A percentile compares a stretch with the other conserved stretches of the same genome.
Evolutionary conservation across 2,113 vertebrate genomes (phyloP).

Genomic region (Heteronetta atricapilla): DNA sequence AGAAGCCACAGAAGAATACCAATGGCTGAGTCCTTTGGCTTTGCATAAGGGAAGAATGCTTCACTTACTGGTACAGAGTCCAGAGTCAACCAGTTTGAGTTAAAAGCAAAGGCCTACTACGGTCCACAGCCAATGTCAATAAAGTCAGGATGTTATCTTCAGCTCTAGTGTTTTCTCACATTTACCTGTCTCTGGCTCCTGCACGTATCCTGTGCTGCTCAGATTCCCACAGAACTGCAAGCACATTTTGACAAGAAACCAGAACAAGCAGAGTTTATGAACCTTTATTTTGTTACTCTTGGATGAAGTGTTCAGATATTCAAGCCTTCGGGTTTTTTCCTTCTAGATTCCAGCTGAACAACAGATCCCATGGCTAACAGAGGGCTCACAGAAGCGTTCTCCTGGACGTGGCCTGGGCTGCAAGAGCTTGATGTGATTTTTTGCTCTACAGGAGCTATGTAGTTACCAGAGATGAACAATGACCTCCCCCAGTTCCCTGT

Average conservation of each 20-base stretch:
- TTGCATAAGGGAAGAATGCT: neutral
- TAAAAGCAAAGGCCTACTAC: neutral
- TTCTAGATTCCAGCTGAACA: neutral
- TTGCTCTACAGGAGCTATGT: neutral
- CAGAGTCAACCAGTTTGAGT: neutral
- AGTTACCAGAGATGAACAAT: neutral
- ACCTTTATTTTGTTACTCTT: neutral
- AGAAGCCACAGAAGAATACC: neutral
- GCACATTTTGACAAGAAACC: neutral
- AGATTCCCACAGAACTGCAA: neutral
- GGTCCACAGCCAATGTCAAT: neutral
- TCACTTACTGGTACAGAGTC: accelerated
- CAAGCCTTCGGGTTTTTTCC: too few species aligned
- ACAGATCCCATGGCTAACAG: neutral
- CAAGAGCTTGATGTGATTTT: neutral
- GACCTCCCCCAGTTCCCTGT: neutral
- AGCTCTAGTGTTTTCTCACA: accelerated
- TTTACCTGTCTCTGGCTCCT: neutral
- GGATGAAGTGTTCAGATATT: accelerated
- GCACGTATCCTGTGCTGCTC: neutral
- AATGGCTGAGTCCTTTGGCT: neutral
- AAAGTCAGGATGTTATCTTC: neutral
- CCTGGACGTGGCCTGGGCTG: neutral
- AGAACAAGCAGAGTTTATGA: accelerated
- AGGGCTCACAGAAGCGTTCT: neutral